A percentile compares a stretch with the other conserved stretches of the same genome.
phyloP scores from a whole-genome alignment of 1,140 invertebrate species.

The Ceratina japonica region DNA sequence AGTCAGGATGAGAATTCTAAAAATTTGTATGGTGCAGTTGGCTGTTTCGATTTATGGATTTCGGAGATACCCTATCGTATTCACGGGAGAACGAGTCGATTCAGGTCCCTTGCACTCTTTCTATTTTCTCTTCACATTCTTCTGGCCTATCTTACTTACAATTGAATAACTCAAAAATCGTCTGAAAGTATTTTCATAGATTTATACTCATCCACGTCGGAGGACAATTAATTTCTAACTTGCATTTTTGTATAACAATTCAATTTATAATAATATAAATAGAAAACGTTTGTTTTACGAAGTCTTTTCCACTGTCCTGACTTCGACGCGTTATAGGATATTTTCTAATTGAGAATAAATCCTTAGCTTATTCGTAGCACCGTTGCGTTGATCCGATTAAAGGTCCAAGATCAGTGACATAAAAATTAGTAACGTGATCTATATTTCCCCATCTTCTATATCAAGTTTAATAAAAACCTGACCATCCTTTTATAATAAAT shows the following conservation, averaged over 20 bases:
- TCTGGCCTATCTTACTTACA: too few species aligned
- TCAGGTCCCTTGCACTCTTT: conserved; percentile 18
- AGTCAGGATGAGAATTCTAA: not conserved
- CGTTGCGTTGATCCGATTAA: conserved; percentile 15
- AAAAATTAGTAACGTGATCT: not conserved
- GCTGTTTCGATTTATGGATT: conserved; percentile 8
- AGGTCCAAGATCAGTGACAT: not conserved
- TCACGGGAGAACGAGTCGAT: conserved; percentile 22
- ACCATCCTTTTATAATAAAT: too few species aligned
- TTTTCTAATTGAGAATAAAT: not conserved
- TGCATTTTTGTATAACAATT: too few species aligned
- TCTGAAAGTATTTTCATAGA: not conserved
- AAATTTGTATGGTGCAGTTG: not conserved
- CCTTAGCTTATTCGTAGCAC: not conserved
- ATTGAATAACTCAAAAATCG: too few species aligned
- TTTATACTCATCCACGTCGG: not conserved
- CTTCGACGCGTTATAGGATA: conserved; percentile 9
- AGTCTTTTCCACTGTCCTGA: not conserved
- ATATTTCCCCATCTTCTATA: not conserved
- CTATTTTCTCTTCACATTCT: conserved; percentile 8
- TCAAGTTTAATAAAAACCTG: not conserved
- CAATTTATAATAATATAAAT: too few species aligned
- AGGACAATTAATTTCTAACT: not conserved
- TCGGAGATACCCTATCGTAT: conserved; percentile 24
- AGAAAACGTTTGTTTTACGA: too few species aligned